Evolutionary conservation across 2,797 vertebrate species (phyloP).

Genomic region (Pteronotus mesoamericanus): DNA sequence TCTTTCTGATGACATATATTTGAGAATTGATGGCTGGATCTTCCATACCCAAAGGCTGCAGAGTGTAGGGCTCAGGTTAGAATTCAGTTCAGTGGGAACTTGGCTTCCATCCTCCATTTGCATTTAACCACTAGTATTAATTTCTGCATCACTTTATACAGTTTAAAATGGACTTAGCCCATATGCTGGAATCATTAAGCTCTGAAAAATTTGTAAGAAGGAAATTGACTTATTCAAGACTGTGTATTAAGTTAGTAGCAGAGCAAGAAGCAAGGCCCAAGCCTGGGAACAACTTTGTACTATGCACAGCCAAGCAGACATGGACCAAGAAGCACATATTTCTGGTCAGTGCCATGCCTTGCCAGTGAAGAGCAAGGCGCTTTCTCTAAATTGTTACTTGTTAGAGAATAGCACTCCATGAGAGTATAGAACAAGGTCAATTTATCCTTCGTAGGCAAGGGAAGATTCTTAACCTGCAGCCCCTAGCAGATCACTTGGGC

Average conservation of each 20-base stretch:
- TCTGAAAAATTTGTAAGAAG: neutral
- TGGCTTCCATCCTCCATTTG: neutral
- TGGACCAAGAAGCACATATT: neutral
- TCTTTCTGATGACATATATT: neutral
- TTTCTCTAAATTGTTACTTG: neutral
- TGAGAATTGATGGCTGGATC: neutral
- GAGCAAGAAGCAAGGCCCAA: neutral
- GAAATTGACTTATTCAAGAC: neutral
- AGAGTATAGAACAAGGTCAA: neutral
- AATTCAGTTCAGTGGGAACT: neutral
- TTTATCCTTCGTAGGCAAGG: neutral
- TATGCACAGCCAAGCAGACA: neutral
- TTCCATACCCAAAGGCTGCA: neutral
- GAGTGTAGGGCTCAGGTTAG: neutral
- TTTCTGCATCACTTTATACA: neutral
- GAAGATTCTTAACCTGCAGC: constrained; percentile 10
- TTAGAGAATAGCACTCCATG: neutral
- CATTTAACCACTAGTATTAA: neutral
- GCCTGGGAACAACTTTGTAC: neutral
- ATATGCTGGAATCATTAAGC: neutral
- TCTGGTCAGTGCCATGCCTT: neutral
- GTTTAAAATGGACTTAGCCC: neutral
- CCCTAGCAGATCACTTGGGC: constrained; percentile 9
- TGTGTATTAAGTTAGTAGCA: neutral
- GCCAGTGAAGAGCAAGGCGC: neutral